Evolutionary conservation across 2,797 vertebrate genomes (phyloP).

Genomic region (Melanogrammus aeglefinus): DNA sequence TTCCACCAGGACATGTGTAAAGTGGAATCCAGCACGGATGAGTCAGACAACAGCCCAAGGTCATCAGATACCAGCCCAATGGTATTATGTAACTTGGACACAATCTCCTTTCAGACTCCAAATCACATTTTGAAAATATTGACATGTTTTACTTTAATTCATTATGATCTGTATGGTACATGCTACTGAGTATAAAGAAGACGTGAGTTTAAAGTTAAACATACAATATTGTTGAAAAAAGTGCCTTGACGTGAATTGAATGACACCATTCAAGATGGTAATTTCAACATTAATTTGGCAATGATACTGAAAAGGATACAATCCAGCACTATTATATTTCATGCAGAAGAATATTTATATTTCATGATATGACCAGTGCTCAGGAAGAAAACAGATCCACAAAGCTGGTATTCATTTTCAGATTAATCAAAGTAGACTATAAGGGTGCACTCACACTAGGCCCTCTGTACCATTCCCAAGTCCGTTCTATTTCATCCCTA

Average conservation of each 20-base stretch:
- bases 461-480: no score
- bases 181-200: not conserved
- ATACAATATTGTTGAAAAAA: not conserved
- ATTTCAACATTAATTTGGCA: not conserved
- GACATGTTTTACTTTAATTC: not conserved
- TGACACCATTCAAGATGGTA: not conserved
- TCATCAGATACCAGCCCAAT: slow-evolving; percentile 74
- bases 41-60: slow-evolving; percentile 74
- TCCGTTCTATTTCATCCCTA: no score
- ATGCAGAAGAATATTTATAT: not conserved
- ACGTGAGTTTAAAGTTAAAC: not conserved
- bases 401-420: not conserved
- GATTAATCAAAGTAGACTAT: not conserved
- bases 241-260: not conserved
- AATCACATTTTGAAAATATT: not conserved
- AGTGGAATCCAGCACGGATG: slow-evolving; percentile 82
- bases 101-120: not conserved
- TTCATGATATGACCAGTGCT: not conserved
- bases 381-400: not conserved
- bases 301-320: not conserved
- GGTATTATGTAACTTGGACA: slow-evolving; percentile 49
- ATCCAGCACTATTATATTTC: not conserved
- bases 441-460: no score
- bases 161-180: not conserved
- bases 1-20: slow-evolving; percentile 75